A percentile compares a stretch with the other conserved stretches of the same genome.
phyloP scores from a whole-genome alignment of 53 echinoderm and acorn worm species.

The Stichopus horrens region DNA sequence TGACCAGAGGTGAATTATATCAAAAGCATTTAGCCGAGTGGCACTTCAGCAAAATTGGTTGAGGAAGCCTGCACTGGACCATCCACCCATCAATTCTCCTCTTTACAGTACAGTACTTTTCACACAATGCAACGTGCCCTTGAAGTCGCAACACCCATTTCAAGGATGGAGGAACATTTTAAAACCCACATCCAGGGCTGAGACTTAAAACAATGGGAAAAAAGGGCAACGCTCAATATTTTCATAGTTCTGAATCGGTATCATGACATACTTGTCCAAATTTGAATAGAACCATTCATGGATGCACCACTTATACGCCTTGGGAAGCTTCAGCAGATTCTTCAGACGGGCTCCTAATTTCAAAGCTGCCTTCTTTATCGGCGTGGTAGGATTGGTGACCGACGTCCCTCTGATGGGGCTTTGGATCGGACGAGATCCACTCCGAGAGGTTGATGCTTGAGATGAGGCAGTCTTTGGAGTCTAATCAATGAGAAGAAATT shows the following conservation, averaged over 20 bases:
- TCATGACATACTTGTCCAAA: constrained; percentile 84
- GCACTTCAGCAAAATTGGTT: too few relatives aligned
- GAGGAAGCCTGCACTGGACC: too few relatives aligned
- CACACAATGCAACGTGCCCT: too few relatives aligned
- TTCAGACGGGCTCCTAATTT: constrained; percentile 81
- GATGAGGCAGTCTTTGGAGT: constrained; percentile 46
- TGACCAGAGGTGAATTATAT: too few relatives aligned
- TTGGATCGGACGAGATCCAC: constrained; percentile 47
- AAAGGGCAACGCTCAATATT: too few relatives aligned
- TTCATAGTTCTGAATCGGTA: not conserved
- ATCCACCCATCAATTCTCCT: too few relatives aligned
- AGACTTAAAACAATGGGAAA: too few relatives aligned
- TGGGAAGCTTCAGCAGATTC: constrained; percentile 90
- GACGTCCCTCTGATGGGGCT: constrained; percentile 21
- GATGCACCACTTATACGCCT: constrained; percentile 97
- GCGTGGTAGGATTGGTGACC: constrained; percentile 43
- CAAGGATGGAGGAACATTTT: too few relatives aligned
- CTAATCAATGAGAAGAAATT: not conserved
- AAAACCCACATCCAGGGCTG: too few relatives aligned
- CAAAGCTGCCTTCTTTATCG: constrained; percentile 81
- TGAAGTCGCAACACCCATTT: too few relatives aligned
- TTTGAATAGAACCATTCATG: constrained; percentile 98
- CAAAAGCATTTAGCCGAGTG: too few relatives aligned
- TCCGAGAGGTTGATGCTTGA: constrained; percentile 47
- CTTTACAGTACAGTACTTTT: too few relatives aligned